phyloP scores from a whole-genome alignment of 2,888 invertebrate species.

The Pseudococcus jackbeardsleyi region DNA sequence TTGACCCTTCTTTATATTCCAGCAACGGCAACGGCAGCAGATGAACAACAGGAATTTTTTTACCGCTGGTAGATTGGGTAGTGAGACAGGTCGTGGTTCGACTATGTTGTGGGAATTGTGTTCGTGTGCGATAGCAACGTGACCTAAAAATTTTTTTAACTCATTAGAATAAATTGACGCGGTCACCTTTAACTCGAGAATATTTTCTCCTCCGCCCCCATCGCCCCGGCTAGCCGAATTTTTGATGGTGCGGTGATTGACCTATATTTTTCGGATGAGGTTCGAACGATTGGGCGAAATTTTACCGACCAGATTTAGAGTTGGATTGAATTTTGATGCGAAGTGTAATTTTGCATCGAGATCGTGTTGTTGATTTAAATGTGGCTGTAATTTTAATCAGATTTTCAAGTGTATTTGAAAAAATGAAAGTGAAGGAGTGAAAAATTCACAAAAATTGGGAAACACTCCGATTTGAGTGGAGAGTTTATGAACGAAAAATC shows the following conservation, averaged over 20 bases:
- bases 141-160: slow-evolving; percentile 28
- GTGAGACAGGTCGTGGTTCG: slow-evolving; percentile 32
- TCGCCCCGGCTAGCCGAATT: background rate
- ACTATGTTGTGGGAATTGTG: slow-evolving; percentile 26
- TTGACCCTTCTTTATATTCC: background rate
- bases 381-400: too few relatives aligned
- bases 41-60: background rate
- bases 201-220: slow-evolving; percentile 28
- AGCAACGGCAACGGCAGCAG: background rate
- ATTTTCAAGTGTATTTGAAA: too few relatives aligned
- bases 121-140: slow-evolving; percentile 20
- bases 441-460: too few relatives aligned
- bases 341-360: too few relatives aligned
- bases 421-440: too few relatives aligned
- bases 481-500: too few relatives aligned
- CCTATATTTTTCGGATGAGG: background rate
- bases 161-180: slow-evolving; percentile 32
- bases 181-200: slow-evolving; percentile 5
- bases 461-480: too few relatives aligned
- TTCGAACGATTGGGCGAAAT: background rate
- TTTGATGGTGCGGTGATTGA: background rate
- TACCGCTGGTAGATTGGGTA: slow-evolving; percentile 2
- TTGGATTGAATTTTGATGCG: background rate
- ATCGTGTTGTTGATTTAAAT: too few relatives aligned
- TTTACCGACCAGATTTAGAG: background rate